Base-by-base conservation (phyloP, 2,797 vertebrate genomes). In the Sebastes iracundus region DNA sequence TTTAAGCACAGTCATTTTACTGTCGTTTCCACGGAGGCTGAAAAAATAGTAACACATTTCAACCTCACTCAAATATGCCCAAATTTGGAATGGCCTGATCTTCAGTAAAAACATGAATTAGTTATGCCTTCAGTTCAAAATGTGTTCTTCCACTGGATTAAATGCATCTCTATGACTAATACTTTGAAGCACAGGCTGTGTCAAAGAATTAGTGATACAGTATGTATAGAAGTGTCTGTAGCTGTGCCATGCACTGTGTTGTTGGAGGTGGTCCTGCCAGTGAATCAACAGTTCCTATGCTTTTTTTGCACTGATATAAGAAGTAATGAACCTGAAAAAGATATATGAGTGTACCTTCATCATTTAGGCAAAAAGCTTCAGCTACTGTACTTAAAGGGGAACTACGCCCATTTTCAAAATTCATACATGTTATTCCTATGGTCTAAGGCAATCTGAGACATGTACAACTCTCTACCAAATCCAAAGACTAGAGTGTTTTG, bases 291-390 rank as follows among this genome's bases (percentile, higher is more conserved):
- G 18, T 81, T 81, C 61, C 13, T 82, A 67, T 85, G 66, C 58
- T 80, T 84, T 85, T 46, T 92, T 92, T 94, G 89, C 92, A 95
- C 89, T 91, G 86, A 87, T 58, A 81, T 81, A 71, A 83, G 75
- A 78, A 82, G 64, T 2, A 79, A 88, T 72, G 35, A 59, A 90
- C 38, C 38, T 61, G 14, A 87, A 82, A 75, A 69, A 23, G 60
- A 68, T 83, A 66, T 74, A 72, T 32, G 65, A 79, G 75, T 85
- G 67, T 80, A 81, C 16, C 18, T 77, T 69, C 62, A 28, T 72
- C 35, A 78, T 56, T 68, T 22, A 60, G 49, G 79, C 65, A 58
- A 72, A 75, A 83, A 83, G 46, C 72, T 75, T 70, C 72, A 74
- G 75, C 82, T 63, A 52, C 60, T 71, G 27, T 33, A 60, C 77